phyloP scores from a whole-genome alignment of 2,113 vertebrate genomes.

The Zosterops pallidus region DNA sequence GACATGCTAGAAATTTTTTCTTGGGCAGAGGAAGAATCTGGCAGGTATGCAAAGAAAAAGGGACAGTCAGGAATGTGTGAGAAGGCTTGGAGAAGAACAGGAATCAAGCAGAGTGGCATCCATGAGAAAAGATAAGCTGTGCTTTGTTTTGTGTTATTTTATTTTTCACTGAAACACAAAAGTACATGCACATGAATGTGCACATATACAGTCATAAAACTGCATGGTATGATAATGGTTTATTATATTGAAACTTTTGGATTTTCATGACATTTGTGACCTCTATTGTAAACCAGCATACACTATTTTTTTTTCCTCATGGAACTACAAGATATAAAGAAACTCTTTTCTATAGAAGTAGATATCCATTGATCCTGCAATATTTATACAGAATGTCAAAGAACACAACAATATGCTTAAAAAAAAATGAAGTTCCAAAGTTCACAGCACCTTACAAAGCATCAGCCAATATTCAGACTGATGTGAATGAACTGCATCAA shows the following conservation, averaged over 20 bases:
- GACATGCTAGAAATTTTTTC: conserved; percentile 12
- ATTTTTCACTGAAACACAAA: not conserved
- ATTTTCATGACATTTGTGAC: not conserved
- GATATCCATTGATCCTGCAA: not conserved
- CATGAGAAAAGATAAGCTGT: not conserved
- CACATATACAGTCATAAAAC: not conserved
- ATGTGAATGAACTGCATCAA: not conserved
- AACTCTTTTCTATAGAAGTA: not conserved
- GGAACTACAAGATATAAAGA: not conserved
- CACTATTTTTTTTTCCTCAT: not conserved
- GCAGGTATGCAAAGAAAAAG: conserved; percentile 17
- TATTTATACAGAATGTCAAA: not conserved
- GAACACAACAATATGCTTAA: not conserved
- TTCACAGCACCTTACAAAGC: not conserved
- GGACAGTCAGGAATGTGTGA: not conserved
- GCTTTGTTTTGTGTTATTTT: not conserved
- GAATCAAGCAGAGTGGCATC: not conserved
- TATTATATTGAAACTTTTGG: not conserved
- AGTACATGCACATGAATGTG: not conserved
- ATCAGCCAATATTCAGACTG: not conserved
- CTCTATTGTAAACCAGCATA: not conserved
- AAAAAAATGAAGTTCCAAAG: not conserved
- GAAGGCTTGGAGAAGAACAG: not conserved
- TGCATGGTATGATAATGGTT: not conserved
- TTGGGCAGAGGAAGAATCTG: conserved; percentile 31